These are phyloP conservation scores for Mastacembelus armatus DNA, from an alignment of 2,797 vertebrate species.

Conservation along the genomic window DNA sequence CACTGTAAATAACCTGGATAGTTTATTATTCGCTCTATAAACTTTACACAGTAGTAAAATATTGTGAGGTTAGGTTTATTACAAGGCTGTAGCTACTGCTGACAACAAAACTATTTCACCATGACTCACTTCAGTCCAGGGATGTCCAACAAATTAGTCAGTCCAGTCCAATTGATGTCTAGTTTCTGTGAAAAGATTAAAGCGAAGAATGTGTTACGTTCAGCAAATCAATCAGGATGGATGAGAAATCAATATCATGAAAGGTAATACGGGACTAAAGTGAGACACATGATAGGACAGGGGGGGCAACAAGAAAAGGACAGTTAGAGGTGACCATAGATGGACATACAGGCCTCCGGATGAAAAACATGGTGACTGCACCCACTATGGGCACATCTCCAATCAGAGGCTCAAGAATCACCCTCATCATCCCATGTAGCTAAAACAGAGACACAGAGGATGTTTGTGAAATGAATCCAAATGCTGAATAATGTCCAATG, in stretches of 20 bases:
- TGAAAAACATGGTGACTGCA: conserved; percentile 95
- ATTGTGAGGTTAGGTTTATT: neutral
- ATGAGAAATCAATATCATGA: conserved; percentile 51
- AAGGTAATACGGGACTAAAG: neutral
- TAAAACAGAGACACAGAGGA: conserved; percentile 54
- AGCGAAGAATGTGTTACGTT: conserved; percentile 2
- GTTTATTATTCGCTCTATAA: neutral
- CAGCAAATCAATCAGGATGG: conserved; percentile 38
- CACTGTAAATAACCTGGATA: neutral
- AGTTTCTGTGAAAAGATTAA: conserved; percentile 81
- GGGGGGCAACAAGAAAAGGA: conserved; percentile 20
- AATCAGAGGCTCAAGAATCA: conserved; percentile 93
- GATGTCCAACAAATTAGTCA: conserved; percentile 94
- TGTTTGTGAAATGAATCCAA: neutral
- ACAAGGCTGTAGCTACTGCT: neutral
- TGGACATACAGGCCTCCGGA: conserved; percentile 89
- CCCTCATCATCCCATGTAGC: conserved; percentile 91
- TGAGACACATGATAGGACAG: conserved; percentile 31
- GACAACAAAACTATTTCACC: neutral
- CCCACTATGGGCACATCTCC: conserved; percentile 93
- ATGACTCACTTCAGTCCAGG: conserved; percentile 92
- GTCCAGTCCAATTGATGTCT: conserved; percentile 96
- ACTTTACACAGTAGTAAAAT: neutral
- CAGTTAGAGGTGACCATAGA: conserved; percentile 44
- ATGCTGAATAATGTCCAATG: no score